Conservation (phyloP, 2,113 vertebrate genomes). For the Tyrannus savana region DNA sequence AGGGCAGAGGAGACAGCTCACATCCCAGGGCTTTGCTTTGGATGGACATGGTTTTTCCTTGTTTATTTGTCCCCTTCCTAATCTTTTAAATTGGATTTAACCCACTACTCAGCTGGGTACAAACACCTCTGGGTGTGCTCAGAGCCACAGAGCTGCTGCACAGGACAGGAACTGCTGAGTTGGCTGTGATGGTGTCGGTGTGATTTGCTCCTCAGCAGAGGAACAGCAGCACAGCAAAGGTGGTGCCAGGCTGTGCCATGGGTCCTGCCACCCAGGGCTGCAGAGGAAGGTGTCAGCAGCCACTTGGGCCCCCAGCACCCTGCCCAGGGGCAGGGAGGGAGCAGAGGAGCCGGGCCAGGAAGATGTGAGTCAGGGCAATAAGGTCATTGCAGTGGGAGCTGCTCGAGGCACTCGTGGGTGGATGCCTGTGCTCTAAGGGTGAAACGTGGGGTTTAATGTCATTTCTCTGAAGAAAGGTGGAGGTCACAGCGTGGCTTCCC, state of each 20-base stretch:
- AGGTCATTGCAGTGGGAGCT: constrained; percentile 9
- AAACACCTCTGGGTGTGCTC: not conserved
- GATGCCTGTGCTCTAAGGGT: not conserved
- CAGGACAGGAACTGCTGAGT: not conserved
- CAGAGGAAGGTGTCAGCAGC: not conserved
- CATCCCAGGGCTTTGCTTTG: not conserved
- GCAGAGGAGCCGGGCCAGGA: not conserved
- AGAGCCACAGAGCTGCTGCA: not conserved
- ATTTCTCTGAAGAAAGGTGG: not conserved
- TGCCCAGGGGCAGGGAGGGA: not conserved
- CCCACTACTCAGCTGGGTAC: not conserved
- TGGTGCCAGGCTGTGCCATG: not conserved
- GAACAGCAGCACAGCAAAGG: not conserved
- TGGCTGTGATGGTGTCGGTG: fast-evolving
- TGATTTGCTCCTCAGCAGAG: not conserved
- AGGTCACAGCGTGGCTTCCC: not conserved
- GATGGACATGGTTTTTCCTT: not conserved
- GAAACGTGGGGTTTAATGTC: not conserved
- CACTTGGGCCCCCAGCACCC: not conserved
- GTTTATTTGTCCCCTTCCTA: not conserved
- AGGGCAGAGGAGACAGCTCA: not conserved
- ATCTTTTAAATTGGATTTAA: not conserved
- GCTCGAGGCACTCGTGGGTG: not conserved
- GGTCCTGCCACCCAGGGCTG: not conserved
- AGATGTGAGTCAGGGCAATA: constrained; percentile 40